phyloP scores from a whole-genome alignment of 2,888 invertebrate species.

The Torymus aiolomorphi region DNA sequence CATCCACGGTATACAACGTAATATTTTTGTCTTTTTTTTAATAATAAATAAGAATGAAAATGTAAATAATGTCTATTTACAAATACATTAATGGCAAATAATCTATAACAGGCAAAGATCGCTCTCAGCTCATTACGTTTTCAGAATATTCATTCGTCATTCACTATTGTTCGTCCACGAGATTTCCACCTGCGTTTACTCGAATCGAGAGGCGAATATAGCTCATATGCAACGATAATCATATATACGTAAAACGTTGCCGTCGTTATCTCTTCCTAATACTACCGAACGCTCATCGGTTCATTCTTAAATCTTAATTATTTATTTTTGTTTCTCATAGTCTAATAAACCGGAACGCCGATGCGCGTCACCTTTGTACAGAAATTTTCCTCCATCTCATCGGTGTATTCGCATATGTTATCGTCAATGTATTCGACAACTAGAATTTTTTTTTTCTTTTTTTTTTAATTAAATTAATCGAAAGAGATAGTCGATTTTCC shows the following conservation, averaged over 20 bases:
- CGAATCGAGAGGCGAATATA: constrained; percentile 43
- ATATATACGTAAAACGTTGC: constrained; percentile 52
- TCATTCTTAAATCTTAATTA: constrained; percentile 24
- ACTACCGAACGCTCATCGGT: constrained; percentile 67
- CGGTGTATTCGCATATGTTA: background rate
- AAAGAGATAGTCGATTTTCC: constrained; percentile 43
- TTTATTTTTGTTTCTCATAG: constrained; percentile 3
- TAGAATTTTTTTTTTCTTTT: background rate
- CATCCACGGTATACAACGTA: constrained; percentile 39
- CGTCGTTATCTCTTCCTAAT: constrained; percentile 59
- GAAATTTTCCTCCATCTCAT: no score
- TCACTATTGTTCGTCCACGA: no score
- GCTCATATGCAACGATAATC: constrained; percentile 43
- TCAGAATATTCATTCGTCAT: no score
- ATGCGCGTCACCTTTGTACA: constrained; percentile 47
- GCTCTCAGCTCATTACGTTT: constrained; percentile 58
- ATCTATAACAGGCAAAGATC: constrained; percentile 71
- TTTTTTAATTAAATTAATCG: constrained; percentile 36
- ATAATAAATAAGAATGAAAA: constrained; percentile 74
- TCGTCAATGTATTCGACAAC: constrained; percentile 25
- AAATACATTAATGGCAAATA: constrained; percentile 74
- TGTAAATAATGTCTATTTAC: constrained; percentile 75
- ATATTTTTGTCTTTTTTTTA: constrained; percentile 57
- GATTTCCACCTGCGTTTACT: constrained; percentile 18
- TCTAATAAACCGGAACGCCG: constrained; percentile 10